Conservation (phyloP, 1,140 invertebrate genomes). For the Octopus bimaculoides region DNA sequence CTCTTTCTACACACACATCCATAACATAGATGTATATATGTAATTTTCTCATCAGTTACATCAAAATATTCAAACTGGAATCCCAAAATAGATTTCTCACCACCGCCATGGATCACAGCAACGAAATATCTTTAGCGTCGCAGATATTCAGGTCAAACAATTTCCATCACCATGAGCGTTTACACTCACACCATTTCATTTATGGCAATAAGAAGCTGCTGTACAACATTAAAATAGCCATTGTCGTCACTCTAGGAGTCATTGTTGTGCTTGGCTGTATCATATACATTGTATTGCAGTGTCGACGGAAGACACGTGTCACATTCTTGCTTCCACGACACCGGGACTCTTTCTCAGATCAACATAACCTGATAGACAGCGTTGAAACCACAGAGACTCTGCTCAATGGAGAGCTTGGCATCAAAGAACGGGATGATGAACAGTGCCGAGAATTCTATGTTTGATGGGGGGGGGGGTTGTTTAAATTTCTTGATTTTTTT, state of each 20-base stretch:
- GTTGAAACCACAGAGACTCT: constrained; percentile 5
- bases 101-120: too few species aligned
- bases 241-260: not conserved
- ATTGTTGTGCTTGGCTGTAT: not conserved
- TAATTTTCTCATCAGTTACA: too few species aligned
- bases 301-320: constrained; percentile 10
- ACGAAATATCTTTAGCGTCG: not conserved
- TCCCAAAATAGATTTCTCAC: too few species aligned
- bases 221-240: constrained; percentile 14
- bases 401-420: not conserved
- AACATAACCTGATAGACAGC: constrained; percentile 6
- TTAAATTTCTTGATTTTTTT: not conserved
- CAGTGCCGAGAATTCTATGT: constrained; percentile 8
- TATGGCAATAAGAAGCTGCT: constrained; percentile 9
- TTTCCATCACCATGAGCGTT: constrained; percentile 1
- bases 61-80: too few species aligned
- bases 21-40: too few species aligned
- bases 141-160: not conserved
- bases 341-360: constrained; percentile 9
- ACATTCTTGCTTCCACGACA: not conserved
- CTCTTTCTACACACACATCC: too few species aligned
- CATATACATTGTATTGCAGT: constrained; percentile 9
- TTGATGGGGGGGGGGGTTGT: not conserved
- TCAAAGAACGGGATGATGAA: not conserved
- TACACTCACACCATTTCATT: not conserved